Conservation (phyloP, 2,797 vertebrate species). For the Hylomyscus alleni region DNA sequence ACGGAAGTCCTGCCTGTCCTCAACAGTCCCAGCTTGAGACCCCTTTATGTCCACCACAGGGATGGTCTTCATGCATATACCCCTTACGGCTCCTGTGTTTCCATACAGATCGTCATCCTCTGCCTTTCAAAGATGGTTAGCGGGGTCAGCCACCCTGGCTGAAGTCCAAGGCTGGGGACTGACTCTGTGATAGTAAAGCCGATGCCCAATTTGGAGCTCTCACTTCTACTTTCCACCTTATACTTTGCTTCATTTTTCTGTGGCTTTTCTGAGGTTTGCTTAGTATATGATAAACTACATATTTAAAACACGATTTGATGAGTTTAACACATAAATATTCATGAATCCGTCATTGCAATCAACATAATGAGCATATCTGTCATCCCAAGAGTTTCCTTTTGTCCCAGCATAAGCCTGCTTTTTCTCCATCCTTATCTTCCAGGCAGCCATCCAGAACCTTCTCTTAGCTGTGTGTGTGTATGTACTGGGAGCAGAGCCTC, state of each 20-base stretch:
- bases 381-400: background rate
- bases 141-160: background rate
- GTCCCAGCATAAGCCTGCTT: background rate
- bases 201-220: background rate
- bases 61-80: background rate
- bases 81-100: background rate
- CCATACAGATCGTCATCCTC: background rate
- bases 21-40: background rate
- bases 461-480: background rate
- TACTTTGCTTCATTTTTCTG: background rate
- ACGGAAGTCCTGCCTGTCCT: background rate
- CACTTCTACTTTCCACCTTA: background rate
- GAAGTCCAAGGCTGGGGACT: background rate
- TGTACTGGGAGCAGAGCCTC: background rate
- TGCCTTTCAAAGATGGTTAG: background rate
- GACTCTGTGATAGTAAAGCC: background rate
- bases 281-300: background rate
- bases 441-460: background rate
- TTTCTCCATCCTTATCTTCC: background rate
- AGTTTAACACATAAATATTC: background rate
- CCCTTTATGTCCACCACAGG: background rate
- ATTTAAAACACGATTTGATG: background rate
- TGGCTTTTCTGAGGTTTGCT: background rate
- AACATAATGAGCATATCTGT: background rate
- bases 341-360: background rate